Base-by-base conservation (phyloP, 2,113 vertebrate genomes). In the Motacilla tschutschensis region DNA sequence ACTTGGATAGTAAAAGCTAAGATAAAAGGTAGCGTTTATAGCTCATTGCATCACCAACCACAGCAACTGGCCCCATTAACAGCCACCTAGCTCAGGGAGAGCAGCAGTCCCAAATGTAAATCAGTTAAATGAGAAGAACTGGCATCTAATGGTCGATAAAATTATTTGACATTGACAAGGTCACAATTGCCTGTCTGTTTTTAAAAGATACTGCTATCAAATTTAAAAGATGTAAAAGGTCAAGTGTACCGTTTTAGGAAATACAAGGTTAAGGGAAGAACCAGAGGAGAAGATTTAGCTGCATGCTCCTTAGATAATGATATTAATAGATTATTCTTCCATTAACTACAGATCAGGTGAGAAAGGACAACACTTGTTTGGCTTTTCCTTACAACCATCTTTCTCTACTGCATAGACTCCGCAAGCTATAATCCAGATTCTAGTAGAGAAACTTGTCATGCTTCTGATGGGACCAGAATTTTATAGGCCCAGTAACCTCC, bases 1-100 rank as follows among this genome's bases (percentile, higher is more conserved):
- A 95, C 89, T 94, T 93, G 92, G 62, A 71, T 81, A 87, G 94
- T 92, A 95, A 95, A 95, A 95, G 40, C 89, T 91, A 89, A 95
- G 89, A 93, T 88, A 90, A 94, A 95, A 95, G 79, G 33, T 46
- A 93, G 62, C 67, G 69, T 95, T 82, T 95, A 91, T 89, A 95
- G 87, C 38, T 94, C 79, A 67, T 95, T 94, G 85, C 90, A 85
- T 83, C 88, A 86, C 85, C 28, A 43, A 51, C 72, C 85, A 59
- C 80, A 88, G 83, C 59, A 88, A 66, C 2, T 36, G 60, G 62
- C 64, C 73, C 67, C 84, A 90, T 94, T 95, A 93, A 88, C 55
- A 80, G 74, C 84, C 74, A 80, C 83, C 93, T 86, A 91, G 76
- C 90, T 90, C 81, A 87, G 92, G 79, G 79, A 87, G 85, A 91